Base-by-base conservation (phyloP, 2,888 invertebrate species). In the Tipula helvola region DNA sequence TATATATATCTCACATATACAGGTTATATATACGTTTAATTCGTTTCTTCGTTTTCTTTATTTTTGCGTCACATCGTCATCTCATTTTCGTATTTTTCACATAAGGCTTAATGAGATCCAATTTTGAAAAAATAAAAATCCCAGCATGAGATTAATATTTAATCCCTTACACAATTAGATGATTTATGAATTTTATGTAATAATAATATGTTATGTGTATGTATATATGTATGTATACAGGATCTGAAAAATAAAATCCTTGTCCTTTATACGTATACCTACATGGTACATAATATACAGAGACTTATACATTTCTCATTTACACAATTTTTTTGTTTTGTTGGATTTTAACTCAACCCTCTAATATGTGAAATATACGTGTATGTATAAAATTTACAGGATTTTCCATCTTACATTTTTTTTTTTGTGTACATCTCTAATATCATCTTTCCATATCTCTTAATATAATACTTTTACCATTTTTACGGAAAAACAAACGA, bases 151-250 rank as follows among this genome's bases (percentile, higher is more conserved):
- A 86, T 86, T 83, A 86, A 52, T 42, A 28, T 41, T 47, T 86
- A 83, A 86, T 83, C 83, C 83, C 86, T 57, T 86, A 86, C 41
- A 52, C 86, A 86, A 86, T 86, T 86, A 86, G 83, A 86, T 86
- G 86, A 86, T 86, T 86, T 86, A 86, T 86, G 86, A 86, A 44
- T 84, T 84, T 84, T 36, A 84, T 84, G 41, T 84, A 84, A 84
- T 84, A 84, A 84, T 39, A 84, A 39, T 39, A 84, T 5, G 36
- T 84, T 83, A 83, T 83, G 12, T 36, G n/a, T 71, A 71, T 71
- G 12, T 71, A 28, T 8, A 10, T 28, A 71, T 71, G 12, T 71
- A 71, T 52, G 52, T 52, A 52, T 4, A 52, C n/a, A 47, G 47
- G n/a, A 47, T 47, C 13, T 47, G 13, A 47, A 47, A 47, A 47